These are phyloP conservation scores for Hypotaenidia philippensis DNA, from an alignment of 2,797 vertebrate genomes.

Conservation along the genomic window DNA sequence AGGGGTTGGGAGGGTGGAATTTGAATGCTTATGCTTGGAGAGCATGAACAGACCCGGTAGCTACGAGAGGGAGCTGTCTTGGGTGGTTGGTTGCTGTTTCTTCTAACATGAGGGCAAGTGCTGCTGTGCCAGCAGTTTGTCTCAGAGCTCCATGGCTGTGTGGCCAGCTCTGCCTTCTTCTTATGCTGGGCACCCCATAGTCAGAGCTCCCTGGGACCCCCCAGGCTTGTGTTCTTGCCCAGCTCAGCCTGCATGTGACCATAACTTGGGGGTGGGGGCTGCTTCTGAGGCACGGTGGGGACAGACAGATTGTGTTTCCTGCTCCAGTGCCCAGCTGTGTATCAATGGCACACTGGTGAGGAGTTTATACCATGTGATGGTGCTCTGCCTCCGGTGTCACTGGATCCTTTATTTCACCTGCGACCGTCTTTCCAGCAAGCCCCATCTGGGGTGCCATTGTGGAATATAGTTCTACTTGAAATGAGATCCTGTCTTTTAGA, in stretches of 20 bases:
- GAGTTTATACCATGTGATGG: fast-evolving
- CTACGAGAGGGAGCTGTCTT: not conserved
- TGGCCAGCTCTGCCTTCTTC: not conserved
- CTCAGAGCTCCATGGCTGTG: not conserved
- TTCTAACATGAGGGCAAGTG: not conserved
- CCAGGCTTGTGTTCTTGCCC: not conserved
- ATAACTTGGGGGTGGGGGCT: not conserved
- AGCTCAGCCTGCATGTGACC: not conserved
- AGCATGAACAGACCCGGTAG: fast-evolving
- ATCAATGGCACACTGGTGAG: fast-evolving
- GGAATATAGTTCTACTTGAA: not conserved
- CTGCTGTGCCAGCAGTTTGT: not conserved
- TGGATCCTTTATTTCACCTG: not conserved
- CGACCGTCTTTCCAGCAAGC: not conserved
- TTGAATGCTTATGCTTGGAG: not conserved
- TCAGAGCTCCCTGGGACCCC: not conserved
- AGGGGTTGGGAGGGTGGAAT: not conserved
- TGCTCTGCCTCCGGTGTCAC: not conserved
- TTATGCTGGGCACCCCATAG: fast-evolving
- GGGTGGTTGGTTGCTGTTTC: not conserved
- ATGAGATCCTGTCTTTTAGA: not conserved
- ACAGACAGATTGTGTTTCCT: not conserved
- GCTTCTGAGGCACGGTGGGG: not conserved
- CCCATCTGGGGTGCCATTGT: not conserved
- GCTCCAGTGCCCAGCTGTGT: fast-evolving